A percentile compares a stretch with the other conserved stretches of the same genome.
These are phyloP conservation scores for Lathronympha strigana DNA, from an alignment of 2,888 invertebrate genomes.

Conservation along the genomic window DNA sequence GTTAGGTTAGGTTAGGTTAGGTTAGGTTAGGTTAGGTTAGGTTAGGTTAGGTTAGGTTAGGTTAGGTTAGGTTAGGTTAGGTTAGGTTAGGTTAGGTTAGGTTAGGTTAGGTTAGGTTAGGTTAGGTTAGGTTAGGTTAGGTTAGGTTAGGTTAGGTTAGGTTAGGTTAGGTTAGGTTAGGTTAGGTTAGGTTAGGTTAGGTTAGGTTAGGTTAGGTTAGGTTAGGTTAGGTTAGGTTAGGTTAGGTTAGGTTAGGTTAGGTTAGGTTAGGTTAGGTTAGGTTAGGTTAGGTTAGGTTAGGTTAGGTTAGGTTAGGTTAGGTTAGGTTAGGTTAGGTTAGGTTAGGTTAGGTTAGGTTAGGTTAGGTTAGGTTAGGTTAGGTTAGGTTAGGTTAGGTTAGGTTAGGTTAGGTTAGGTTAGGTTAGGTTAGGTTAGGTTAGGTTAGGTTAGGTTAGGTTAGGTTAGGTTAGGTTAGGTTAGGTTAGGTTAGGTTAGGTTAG, in stretches of 20 bases:
- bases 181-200: background rate
- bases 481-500: slow-evolving; percentile 20
- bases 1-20: background rate
- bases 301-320: too few relatives aligned
- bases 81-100: slow-evolving; percentile 32
- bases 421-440: background rate
- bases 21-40: slow-evolving; percentile 20
- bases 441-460: background rate
- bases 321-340: too few relatives aligned
- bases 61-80: slow-evolving; percentile 33
- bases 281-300: background rate
- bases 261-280: background rate
- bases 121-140: slow-evolving; percentile 21
- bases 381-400: background rate
- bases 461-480: slow-evolving; percentile 11
- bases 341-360: background rate
- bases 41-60: slow-evolving; percentile 21
- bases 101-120: slow-evolving; percentile 20
- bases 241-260: background rate
- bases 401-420: background rate
- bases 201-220: too few relatives aligned
- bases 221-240: too few relatives aligned
- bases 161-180: too few relatives aligned
- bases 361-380: background rate
- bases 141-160: too few relatives aligned